Percentiles rank a stretch among this genome's conserved stretches.
Evolutionary conservation across 2,113 vertebrate species (phyloP).

Genomic region (Cryptotis parvus): DNA sequence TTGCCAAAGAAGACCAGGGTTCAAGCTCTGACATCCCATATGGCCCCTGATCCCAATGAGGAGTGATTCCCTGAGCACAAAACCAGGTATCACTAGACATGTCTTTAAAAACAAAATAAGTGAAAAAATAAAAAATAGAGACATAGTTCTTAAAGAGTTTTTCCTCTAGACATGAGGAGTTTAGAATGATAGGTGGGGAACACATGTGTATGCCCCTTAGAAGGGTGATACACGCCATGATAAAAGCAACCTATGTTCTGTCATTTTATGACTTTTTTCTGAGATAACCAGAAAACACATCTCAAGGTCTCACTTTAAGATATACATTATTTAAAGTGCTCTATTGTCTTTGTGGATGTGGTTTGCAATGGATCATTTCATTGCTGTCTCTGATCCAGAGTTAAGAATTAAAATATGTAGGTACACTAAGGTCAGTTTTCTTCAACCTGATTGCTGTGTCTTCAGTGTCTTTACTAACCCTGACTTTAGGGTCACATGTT

Average conservation of each 20-base stretch:
- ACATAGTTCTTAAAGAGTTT: neutral
- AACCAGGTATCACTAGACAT: too few relatives aligned
- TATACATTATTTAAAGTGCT: fast-evolving
- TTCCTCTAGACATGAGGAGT: neutral
- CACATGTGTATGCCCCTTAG: neutral
- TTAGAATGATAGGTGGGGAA: neutral
- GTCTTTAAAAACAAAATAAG: too few relatives aligned
- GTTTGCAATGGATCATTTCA: neutral
- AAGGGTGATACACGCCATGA: neutral
- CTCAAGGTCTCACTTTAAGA: neutral
- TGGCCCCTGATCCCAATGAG: too few relatives aligned
- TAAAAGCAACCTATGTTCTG: neutral
- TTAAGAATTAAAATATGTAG: neutral
- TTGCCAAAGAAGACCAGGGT: too few relatives aligned
- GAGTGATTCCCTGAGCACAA: too few relatives aligned
- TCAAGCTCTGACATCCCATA: too few relatives aligned
- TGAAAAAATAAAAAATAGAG: too few relatives aligned
- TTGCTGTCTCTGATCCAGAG: neutral
- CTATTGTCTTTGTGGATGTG: neutral
- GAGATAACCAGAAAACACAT: too few relatives aligned
- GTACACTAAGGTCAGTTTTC: neutral
- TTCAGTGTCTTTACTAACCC: neutral
- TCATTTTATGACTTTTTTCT: neutral
- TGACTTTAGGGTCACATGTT: too few relatives aligned
- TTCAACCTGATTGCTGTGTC: neutral